These are phyloP conservation scores for Archips crataeganus DNA, from an alignment of 2,888 invertebrate species.

Conservation along the genomic window DNA sequence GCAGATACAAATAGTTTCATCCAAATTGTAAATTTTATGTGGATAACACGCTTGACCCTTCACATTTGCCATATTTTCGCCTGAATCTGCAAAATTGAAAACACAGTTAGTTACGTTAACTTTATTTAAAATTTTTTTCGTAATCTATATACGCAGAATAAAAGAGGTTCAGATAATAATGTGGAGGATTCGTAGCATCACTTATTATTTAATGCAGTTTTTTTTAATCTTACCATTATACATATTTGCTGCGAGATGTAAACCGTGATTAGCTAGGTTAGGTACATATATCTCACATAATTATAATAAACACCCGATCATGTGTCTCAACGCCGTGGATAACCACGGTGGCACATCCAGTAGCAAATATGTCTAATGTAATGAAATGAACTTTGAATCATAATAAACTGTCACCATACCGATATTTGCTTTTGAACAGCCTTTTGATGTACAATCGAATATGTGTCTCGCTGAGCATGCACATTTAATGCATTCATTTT, in stretches of 20 bases:
- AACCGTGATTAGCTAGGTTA: too few relatives aligned
- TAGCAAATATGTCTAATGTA: too few relatives aligned
- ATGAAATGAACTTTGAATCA: neutral
- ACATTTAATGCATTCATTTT: slow-evolving; percentile 57
- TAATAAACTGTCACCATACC: neutral
- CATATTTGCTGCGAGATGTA: too few relatives aligned
- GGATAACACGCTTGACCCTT: slow-evolving; percentile 53
- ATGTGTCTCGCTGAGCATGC: slow-evolving; percentile 50
- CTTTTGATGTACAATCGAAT: slow-evolving; percentile 51
- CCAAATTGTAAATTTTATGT: slow-evolving; percentile 56
- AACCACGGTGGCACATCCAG: neutral
- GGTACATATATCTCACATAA: too few relatives aligned
- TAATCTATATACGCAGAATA: neutral
- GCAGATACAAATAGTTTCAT: slow-evolving; percentile 62
- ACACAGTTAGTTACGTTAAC: neutral
- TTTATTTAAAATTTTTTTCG: neutral
- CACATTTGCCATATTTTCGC: neutral
- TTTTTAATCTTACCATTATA: too few relatives aligned
- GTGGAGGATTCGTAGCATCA: neutral
- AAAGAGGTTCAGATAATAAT: neutral
- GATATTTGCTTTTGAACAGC: slow-evolving; percentile 41
- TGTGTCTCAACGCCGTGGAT: neutral
- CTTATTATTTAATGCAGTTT: too few relatives aligned
- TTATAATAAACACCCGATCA: too few relatives aligned
- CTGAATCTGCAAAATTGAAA: neutral